Percentiles rank a stretch among this genome's conserved stretches.
phyloP scores from a whole-genome alignment of 2,113 vertebrate species.

The Eptatretus burgeri region DNA sequence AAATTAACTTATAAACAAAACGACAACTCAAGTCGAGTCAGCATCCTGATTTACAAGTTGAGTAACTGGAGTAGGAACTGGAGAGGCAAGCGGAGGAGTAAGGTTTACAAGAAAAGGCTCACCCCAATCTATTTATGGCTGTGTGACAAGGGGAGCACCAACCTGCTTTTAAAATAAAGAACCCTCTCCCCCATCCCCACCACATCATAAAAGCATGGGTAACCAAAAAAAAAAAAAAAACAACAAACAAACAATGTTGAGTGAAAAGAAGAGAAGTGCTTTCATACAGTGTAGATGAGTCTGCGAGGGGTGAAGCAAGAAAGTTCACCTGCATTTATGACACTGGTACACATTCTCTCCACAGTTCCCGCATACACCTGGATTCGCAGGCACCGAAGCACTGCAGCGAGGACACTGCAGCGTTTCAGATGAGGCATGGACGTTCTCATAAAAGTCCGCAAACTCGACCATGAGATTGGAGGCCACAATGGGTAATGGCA shows the following conservation, averaged over 20 bases:
- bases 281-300: neutral
- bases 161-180: too few species aligned
- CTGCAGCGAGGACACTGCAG: constrained; percentile 89
- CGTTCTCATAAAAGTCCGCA: constrained; percentile 92
- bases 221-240: too few species aligned
- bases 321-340: constrained; percentile 67
- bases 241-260: neutral
- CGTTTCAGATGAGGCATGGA: constrained; percentile 86
- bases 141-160: too few species aligned
- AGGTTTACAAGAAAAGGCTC: too few species aligned
- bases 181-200: too few species aligned
- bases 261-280: neutral
- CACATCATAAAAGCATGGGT: neutral
- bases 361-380: constrained; percentile 83
- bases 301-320: neutral
- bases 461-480: constrained; percentile 98
- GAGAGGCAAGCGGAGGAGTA: too few species aligned
- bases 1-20: too few species aligned
- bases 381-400: constrained; percentile 80
- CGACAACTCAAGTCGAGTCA: too few species aligned
- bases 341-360: constrained; percentile 94
- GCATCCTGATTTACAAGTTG: too few species aligned
- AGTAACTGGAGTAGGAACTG: too few species aligned
- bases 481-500: constrained; percentile 72
- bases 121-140: too few species aligned